Conservation (phyloP, 2,888 invertebrate genomes). For the Eupithecia exiguata region DNA sequence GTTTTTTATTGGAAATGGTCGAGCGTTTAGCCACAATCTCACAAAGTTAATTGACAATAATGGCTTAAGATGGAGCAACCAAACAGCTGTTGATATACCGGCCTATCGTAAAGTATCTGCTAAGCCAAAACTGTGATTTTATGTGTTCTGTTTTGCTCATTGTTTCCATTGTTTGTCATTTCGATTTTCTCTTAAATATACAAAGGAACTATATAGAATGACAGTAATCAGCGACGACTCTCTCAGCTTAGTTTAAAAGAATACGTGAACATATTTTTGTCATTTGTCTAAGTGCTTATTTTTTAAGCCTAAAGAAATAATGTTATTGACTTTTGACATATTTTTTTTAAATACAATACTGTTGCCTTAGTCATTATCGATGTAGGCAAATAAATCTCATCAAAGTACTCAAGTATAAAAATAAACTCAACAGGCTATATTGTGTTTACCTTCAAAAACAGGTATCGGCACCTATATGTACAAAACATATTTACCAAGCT, state of each 20-base stretch:
- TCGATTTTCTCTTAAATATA: neutral
- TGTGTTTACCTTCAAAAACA: conserved; percentile 6
- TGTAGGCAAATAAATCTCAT: conserved; percentile 10
- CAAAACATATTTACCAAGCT: conserved; percentile 13
- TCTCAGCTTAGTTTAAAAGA: neutral
- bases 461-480: neutral
- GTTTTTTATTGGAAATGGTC: no score
- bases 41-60: no score
- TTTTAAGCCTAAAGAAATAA: no score
- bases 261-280: neutral
- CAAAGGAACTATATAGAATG: neutral
- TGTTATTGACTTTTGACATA: no score
- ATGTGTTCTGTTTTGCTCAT: neutral
- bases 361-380: neutral
- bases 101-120: neutral
- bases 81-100: no score
- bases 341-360: neutral
- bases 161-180: neutral
- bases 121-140: neutral
- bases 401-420: neutral
- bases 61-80: no score
- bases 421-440: conserved; percentile 1
- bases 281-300: no score
- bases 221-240: no score
- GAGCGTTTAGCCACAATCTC: no score